A percentile compares a stretch with the other conserved stretches of the same genome.
These are phyloP conservation scores for Euproctis similis DNA, from an alignment of 2,888 invertebrate species.

Conservation along the genomic window DNA sequence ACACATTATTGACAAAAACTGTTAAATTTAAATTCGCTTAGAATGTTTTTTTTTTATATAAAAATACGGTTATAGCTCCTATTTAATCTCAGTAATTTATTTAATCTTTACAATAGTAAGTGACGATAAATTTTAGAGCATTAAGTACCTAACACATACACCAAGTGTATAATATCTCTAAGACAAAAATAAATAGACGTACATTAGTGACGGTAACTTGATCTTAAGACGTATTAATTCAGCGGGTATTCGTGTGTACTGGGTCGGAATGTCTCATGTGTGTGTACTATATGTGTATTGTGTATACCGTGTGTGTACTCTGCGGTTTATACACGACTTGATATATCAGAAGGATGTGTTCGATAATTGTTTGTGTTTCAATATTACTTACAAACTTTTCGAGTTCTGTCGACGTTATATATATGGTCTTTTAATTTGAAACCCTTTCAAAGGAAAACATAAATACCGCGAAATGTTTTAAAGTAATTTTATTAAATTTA, in stretches of 20 bases:
- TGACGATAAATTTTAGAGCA: too few species aligned
- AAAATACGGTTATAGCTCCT: too few species aligned
- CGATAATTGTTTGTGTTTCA: slow-evolving; percentile 12
- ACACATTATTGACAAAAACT: too few species aligned
- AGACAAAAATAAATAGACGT: slow-evolving; percentile 30
- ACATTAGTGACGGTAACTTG: slow-evolving; percentile 37
- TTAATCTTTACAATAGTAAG: too few species aligned
- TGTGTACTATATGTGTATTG: slow-evolving; percentile 9
- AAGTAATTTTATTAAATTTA: too few species aligned
- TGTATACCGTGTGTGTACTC: slow-evolving; percentile 4
- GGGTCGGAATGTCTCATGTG: slow-evolving; percentile 7
- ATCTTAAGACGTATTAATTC: slow-evolving; percentile 37
- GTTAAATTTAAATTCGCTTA: too few species aligned
- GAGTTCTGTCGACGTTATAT: background rate
- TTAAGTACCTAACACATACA: too few species aligned
- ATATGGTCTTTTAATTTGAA: too few species aligned
- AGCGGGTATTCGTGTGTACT: slow-evolving; percentile 24
- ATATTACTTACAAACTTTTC: slow-evolving; percentile 6
- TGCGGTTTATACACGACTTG: slow-evolving; percentile 6
- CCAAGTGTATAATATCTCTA: slow-evolving; percentile 16
- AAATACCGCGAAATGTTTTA: too few species aligned
- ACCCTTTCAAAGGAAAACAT: too few species aligned
- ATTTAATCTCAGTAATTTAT: too few species aligned
- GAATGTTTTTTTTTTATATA: too few species aligned
- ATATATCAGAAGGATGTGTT: slow-evolving; percentile 6